phyloP scores from a whole-genome alignment of 2,113 vertebrate genomes.

The Prunella himalayana region DNA sequence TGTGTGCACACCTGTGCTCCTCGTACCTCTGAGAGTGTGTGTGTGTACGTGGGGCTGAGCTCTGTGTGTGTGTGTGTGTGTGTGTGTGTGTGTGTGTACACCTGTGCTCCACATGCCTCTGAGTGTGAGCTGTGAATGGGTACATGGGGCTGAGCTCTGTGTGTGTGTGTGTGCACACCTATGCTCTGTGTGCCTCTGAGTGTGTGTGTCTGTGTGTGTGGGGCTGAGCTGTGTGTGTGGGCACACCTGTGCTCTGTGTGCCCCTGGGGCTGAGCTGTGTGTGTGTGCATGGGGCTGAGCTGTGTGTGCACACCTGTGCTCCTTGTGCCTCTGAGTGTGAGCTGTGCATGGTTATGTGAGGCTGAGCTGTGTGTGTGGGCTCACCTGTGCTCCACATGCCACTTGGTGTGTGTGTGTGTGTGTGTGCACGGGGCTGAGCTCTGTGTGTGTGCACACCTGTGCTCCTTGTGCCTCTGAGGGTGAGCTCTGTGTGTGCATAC shows the following conservation, averaged over 20 bases:
- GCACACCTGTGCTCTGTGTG: accelerated
- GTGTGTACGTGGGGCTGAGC: too few species aligned
- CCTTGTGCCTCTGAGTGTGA: accelerated
- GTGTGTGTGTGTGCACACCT: not conserved
- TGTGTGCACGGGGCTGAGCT: not conserved
- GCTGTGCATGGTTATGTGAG: too few species aligned
- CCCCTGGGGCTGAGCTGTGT: not conserved
- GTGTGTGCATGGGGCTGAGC: too few species aligned
- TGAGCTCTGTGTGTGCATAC: accelerated
- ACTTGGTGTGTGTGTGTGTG: not conserved
- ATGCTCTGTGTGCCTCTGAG: not conserved
- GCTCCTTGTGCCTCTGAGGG: not conserved
- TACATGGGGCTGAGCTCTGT: too few species aligned
- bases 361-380: too few species aligned
- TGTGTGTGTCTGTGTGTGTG: not conserved
- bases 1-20: not conserved
- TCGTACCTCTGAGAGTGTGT: not conserved
- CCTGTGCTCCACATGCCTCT: too few species aligned
- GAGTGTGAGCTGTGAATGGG: too few species aligned
- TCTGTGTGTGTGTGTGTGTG: not conserved
- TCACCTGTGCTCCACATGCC: not conserved
- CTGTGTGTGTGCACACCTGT: too few species aligned
- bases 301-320: not conserved
- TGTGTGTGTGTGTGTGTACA: not conserved
- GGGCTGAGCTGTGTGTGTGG: not conserved